These are phyloP conservation scores for Blomia tropicalis DNA, from an alignment of 2,888 invertebrate species.

Conservation along the genomic window DNA sequence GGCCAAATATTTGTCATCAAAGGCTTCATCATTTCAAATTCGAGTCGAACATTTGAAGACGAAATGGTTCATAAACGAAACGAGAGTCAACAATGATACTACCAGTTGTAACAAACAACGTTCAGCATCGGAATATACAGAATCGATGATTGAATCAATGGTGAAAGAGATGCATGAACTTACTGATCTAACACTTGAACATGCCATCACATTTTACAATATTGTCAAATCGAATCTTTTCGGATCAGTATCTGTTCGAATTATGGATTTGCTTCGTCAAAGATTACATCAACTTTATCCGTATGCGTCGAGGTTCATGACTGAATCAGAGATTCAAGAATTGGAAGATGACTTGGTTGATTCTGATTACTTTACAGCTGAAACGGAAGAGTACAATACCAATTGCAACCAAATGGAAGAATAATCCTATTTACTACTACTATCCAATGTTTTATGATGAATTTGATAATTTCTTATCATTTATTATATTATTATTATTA, in stretches of 20 bases:
- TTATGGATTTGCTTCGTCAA: background rate
- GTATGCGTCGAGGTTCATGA: slow-evolving; percentile 7
- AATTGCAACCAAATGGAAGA: background rate
- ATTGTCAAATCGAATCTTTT: background rate
- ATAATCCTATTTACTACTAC: background rate
- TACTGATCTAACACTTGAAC: background rate
- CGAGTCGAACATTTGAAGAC: slow-evolving; percentile 3
- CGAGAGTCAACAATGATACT: background rate
- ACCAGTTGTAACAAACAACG: background rate
- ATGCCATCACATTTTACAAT: background rate
- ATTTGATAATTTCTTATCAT: no score
- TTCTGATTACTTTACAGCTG: slow-evolving; percentile 12
- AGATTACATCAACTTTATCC: background rate
- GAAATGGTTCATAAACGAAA: background rate
- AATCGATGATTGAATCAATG: background rate
- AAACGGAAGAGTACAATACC: slow-evolving; percentile 1
- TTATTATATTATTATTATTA: background rate
- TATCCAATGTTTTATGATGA: no score
- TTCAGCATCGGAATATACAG: background rate
- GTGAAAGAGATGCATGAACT: background rate
- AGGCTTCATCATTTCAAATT: background rate
- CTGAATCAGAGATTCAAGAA: background rate
- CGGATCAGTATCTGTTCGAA: background rate
- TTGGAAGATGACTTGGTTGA: background rate
- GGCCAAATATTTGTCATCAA: background rate